Conservation (phyloP, 2,797 vertebrate genomes). For the Amniataba percoides region DNA sequence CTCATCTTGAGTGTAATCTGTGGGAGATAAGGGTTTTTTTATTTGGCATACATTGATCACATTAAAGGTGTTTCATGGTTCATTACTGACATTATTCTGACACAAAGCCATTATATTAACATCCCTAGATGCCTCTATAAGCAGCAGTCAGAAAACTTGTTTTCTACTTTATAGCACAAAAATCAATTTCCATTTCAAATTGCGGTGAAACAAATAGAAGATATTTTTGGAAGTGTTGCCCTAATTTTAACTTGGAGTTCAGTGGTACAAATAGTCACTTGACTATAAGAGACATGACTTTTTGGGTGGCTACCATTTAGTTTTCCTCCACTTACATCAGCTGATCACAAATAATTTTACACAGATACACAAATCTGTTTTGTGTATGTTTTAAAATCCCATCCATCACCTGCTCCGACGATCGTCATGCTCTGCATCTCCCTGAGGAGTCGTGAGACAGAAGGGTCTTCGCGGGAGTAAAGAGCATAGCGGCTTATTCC, state of each 20-base stretch:
- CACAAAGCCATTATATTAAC: not conserved
- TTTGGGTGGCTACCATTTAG: not conserved
- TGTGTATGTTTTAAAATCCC: not conserved
- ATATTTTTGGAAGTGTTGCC: not conserved
- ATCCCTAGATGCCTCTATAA: not conserved
- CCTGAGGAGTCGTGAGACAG: constrained; percentile 83
- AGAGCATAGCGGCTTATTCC: constrained; percentile 91
- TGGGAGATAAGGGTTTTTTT: constrained; percentile 42
- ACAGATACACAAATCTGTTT: not conserved
- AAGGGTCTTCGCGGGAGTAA: constrained; percentile 87
- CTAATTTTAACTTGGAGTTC: not conserved
- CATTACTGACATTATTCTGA: not conserved
- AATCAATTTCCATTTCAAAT: not conserved
- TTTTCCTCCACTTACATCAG: not conserved
- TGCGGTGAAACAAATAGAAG: not conserved
- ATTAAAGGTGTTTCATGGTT: not conserved
- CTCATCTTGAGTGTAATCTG: constrained; percentile 97
- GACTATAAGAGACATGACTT: not conserved
- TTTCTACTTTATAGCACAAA: not conserved
- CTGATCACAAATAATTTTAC: not conserved
- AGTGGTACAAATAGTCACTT: not conserved
- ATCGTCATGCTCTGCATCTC: constrained; percentile 85
- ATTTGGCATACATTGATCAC: not conserved
- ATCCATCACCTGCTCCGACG: constrained; percentile 87
- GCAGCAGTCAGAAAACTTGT: not conserved